Base-by-base conservation (phyloP, 2,888 invertebrate species). In the Parapristionchus giblindavisi region DNA sequence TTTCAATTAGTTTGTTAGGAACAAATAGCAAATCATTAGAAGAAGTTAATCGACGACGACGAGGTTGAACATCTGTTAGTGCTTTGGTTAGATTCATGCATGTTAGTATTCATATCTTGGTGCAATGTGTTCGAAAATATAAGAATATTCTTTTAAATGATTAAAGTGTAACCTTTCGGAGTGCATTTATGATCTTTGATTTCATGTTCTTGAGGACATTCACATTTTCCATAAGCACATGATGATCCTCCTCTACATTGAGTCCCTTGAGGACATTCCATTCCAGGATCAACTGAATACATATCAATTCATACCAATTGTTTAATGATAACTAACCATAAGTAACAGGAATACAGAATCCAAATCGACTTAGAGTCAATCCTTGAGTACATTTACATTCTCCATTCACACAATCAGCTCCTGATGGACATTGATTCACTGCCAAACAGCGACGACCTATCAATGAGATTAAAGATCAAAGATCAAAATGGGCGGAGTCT, bases 401-500 rank as follows among this genome's bases (percentile, higher is more conserved):
- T 51, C 84, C 83, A 11, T 77, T 72, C 4, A 84, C 76, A 75
- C 85, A 85, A 48, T 81, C 80, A n/a, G 84, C 82, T 56, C 84
- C 85, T 29, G 82, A 78, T 54, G 84, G 82, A 76, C 85, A 85
- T 60, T 84, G 83, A 52, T 81, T 79, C 17, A 82, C 80, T 8
- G 84, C 80, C 29, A 83, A 38, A 75, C 84, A 85, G 51, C 75
- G 75, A 29, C 80, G 77, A 24, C 80, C 83, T 83, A 21, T 11
- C 3, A 8, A 52, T 52, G 60, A 65, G 51, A 63, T 48, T 27
- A 27, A 24, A n/a, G 21, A 24, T 27, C n/a, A 2, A 56, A 27
- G 21, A n/a, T 27, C 21, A 34, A 1, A 11, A 32, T 8, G 27
- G 24, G 17, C 24, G 17, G n/a, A 21, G 17, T 54, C 14, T 56